Base-by-base conservation (phyloP, 2,888 invertebrate species). In the Pachycephus smyrnensis region DNA sequence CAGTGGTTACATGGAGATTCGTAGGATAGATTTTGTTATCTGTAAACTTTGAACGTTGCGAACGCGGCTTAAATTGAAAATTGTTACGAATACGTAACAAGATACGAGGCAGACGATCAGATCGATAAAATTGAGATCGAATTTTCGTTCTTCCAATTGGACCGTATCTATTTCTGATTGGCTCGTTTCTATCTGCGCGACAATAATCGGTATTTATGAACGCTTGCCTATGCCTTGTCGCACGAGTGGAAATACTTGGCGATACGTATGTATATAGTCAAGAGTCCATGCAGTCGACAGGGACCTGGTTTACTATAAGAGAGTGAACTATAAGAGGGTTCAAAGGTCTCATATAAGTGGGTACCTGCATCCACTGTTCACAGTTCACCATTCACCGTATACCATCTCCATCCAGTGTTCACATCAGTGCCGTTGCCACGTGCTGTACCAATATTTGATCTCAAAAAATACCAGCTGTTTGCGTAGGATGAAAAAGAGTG, bases 361-460 rank as follows among this genome's bases (percentile, higher is more conserved):
- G 32, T 71, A 32, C 71, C 71, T 32, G 32, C 32, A 32, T 32
- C 71, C 71, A 55, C 23, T 55, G 71, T 71, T 31, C 71, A 71
- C 31, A 31, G 71, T 31, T 32, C 31, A 71, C 71, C 31, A 32
- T 71, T 71, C 71, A 12, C 31, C 31, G 31, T 71, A 15, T 23
- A 55, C 9, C 55, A 23, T 40, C 40, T 40, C 15, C 40, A 40
- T 55, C 55, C 55, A 71, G 2, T 23, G 74, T 33, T 74, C 33
- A 74, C 36, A 23, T 30, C 74, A n/a, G 35, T 73, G 76, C 36
- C 76, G 30, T 33, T 36, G 78, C 78, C 78, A 73, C 78, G 78
- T 76, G 78, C 78, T 78, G 73, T 73, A 75, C 76, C 76, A 78
- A 78, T 78, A 78, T 78, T 78, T 78, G 78, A 78, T 78, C 78